Evolutionary conservation across 2,888 invertebrate species (phyloP).

Genomic region (Omphaloscelis lunosa): DNA sequence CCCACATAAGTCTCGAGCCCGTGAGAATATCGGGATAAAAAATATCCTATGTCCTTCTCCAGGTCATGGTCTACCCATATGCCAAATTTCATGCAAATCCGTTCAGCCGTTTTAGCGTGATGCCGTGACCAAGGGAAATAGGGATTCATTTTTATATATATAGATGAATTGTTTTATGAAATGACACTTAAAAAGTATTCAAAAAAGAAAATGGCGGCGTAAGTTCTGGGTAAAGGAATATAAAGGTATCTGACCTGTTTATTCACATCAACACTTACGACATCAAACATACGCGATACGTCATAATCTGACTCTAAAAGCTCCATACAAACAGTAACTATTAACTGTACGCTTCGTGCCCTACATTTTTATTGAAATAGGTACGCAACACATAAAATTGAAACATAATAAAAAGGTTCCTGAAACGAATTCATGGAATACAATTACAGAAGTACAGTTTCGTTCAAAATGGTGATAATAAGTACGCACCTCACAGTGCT

Average conservation of each 20-base stretch:
- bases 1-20: too few species aligned
- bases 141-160: too few species aligned
- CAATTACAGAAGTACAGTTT: constrained; percentile 22
- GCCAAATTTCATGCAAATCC: too few species aligned
- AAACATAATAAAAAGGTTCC: constrained; percentile 56
- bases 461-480: background rate
- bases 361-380: constrained; percentile 57
- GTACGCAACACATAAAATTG: constrained; percentile 60
- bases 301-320: constrained; percentile 19
- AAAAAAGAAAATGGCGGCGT: background rate
- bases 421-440: constrained; percentile 3
- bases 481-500: background rate
- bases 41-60: too few species aligned
- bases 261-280: background rate
- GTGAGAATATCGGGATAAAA: too few species aligned
- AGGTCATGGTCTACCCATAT: too few species aligned
- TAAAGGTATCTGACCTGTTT: background rate
- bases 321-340: constrained; percentile 4
- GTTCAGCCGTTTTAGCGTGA: too few species aligned
- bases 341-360: constrained; percentile 26
- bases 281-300: background rate
- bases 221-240: background rate
- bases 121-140: too few species aligned
- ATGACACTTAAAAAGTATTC: background rate
- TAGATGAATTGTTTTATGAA: too few species aligned